A percentile compares a stretch with the other conserved stretches of the same genome.
Evolutionary conservation across 2,797 vertebrate species (phyloP).

Genomic region (Peromyscus eremicus): DNA sequence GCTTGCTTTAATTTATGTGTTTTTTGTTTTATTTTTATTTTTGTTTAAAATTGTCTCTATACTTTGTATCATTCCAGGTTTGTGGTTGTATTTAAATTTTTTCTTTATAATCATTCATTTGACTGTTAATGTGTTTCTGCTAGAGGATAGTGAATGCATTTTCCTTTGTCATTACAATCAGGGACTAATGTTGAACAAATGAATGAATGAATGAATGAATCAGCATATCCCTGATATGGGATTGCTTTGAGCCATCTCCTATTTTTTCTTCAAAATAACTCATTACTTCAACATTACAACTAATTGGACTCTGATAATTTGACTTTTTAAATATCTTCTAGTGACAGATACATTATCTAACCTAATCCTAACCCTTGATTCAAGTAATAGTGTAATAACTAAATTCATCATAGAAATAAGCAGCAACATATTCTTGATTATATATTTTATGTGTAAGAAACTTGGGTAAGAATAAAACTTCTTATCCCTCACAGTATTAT

Average conservation of each 20-base stretch:
- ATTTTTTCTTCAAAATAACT: slow-evolving; percentile 17
- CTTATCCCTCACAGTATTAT: neutral
- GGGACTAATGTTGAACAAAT: neutral
- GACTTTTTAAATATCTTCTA: slow-evolving; percentile 52
- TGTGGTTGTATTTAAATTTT: neutral
- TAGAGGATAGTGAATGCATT: neutral
- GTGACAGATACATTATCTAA: neutral
- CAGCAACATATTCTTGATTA: neutral
- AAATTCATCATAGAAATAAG: slow-evolving; percentile 4
- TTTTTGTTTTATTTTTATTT: neutral
- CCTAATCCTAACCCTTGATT: neutral
- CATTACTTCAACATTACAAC: slow-evolving; percentile 31
- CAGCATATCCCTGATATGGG: neutral
- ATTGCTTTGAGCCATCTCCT: neutral
- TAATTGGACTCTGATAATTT: neutral
- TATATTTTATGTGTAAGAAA: neutral
- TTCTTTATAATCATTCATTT: slow-evolving; percentile 16
- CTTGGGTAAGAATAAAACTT: slow-evolving; percentile 45
- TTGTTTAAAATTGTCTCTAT: neutral
- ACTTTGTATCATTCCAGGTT: neutral
- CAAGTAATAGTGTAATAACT: neutral
- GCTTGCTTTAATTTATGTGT: neutral
- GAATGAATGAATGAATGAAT: slow-evolving; percentile 27
- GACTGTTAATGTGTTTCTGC: neutral
- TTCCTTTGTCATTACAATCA: neutral